Percentiles rank a stretch among this genome's conserved stretches.
Evolutionary conservation across 1,140 invertebrate species (phyloP).

Genomic region (Akabosia matsudoensis): DNA sequence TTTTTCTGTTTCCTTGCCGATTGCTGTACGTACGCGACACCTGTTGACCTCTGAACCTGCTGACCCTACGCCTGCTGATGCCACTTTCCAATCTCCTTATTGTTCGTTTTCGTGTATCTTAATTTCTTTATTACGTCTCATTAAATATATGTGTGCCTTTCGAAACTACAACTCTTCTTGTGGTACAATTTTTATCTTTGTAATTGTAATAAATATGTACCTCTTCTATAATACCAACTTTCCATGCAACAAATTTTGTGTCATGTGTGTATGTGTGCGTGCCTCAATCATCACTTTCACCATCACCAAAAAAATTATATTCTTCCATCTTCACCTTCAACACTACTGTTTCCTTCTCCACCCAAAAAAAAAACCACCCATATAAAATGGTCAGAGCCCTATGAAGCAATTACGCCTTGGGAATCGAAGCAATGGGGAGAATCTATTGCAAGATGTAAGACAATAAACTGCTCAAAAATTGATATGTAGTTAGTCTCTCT

Average conservation of each 20-base stretch:
- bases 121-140: neutral
- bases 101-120: no score
- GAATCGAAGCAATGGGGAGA: constrained; percentile 21
- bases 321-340: neutral
- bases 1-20: neutral
- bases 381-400: constrained; percentile 5
- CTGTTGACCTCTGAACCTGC: constrained; percentile 12
- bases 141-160: neutral
- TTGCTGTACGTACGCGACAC: constrained; percentile 11
- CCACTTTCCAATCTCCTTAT: neutral
- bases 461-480: neutral
- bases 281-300: neutral
- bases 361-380: neutral
- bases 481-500: neutral
- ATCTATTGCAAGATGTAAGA: constrained; percentile 17
- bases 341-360: neutral
- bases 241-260: neutral
- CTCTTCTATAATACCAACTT: neutral
- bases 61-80: neutral
- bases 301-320: neutral
- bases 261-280: neutral
- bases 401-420: constrained; percentile 23
- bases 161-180: no score
- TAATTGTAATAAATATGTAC: neutral
- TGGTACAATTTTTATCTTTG: neutral